phyloP scores from a whole-genome alignment of 1,140 invertebrate species.

The Hormaphis cornu region DNA sequence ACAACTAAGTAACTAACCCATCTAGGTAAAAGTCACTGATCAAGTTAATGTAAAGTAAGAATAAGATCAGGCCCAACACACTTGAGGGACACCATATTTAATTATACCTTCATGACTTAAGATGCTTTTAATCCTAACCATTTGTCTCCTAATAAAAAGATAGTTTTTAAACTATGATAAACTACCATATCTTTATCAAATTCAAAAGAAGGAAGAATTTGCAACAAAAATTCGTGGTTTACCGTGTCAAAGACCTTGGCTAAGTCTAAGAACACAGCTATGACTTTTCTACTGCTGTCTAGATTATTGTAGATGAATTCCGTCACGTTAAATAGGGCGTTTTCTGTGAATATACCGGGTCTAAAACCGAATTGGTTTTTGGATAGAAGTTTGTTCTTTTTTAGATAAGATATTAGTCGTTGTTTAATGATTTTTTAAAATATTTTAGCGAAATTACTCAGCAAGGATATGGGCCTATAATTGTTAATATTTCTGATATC shows the following conservation, averaged over 20 bases:
- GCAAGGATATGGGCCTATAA: not conserved
- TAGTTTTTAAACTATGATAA: constrained; percentile 14
- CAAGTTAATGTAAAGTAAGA: not conserved
- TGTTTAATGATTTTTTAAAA: constrained; percentile 23
- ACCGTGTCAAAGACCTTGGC: constrained; percentile 33
- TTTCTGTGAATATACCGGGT: not conserved
- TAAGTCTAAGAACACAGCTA: constrained; percentile 32
- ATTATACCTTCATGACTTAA: not conserved
- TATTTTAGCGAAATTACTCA: constrained; percentile 9
- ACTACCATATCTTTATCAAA: not conserved
- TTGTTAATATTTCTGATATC: not conserved
- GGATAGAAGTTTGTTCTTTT: not conserved
- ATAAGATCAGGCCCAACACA: not conserved
- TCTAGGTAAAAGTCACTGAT: not conserved
- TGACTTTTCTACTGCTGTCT: not conserved
- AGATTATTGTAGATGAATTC: not conserved
- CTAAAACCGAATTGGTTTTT: constrained; percentile 28
- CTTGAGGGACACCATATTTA: not conserved
- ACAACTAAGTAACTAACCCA: too few relatives aligned
- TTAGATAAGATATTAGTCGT: not conserved
- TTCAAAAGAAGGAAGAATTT: constrained; percentile 7
- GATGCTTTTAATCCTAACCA: not conserved
- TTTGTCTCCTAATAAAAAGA: constrained; percentile 6
- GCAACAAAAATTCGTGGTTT: constrained; percentile 23
- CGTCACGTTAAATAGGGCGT: not conserved